Evolutionary conservation across 2,113 vertebrate species (phyloP).

Genomic region (Ptilonorhynchus violaceus): DNA sequence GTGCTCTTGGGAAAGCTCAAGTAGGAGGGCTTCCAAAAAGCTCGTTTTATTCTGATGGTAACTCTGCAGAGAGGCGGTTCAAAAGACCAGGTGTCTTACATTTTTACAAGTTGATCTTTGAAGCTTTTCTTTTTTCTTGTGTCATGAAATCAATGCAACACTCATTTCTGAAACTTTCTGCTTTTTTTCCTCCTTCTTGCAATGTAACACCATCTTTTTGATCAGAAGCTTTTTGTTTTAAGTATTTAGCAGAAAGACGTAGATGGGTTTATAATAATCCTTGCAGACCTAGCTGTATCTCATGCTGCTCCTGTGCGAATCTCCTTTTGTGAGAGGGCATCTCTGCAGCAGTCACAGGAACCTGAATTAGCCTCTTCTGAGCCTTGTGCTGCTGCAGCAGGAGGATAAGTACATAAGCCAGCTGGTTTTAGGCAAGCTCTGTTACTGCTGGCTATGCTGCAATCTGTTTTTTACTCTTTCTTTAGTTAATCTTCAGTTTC

Average conservation of each 20-base stretch:
- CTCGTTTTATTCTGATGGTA: not conserved
- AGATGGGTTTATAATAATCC: not conserved
- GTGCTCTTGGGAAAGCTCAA: slow-evolving; percentile 24
- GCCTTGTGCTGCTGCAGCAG: not conserved
- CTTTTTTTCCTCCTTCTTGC: not conserved
- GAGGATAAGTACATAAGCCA: not conserved
- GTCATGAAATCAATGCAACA: not conserved
- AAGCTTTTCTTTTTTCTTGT: not conserved
- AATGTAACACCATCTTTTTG: not conserved
- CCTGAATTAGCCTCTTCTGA: not conserved
- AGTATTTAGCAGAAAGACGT: not conserved
- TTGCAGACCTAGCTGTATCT: not conserved
- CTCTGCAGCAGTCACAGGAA: not conserved
- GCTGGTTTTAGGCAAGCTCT: not conserved
- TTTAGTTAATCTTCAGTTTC: not conserved
- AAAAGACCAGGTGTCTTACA: slow-evolving; percentile 21
- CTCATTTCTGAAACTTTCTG: not conserved
- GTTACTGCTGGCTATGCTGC: not conserved
- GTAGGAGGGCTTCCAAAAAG: not conserved
- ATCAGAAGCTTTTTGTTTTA: not conserved
- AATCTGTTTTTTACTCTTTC: not conserved
- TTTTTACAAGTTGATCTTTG: not conserved
- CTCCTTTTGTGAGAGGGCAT: not conserved
- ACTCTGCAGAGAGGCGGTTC: not conserved
- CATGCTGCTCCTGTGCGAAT: not conserved